phyloP scores from a whole-genome alignment of 2,797 vertebrate genomes.

The Telmatherina bonti region DNA sequence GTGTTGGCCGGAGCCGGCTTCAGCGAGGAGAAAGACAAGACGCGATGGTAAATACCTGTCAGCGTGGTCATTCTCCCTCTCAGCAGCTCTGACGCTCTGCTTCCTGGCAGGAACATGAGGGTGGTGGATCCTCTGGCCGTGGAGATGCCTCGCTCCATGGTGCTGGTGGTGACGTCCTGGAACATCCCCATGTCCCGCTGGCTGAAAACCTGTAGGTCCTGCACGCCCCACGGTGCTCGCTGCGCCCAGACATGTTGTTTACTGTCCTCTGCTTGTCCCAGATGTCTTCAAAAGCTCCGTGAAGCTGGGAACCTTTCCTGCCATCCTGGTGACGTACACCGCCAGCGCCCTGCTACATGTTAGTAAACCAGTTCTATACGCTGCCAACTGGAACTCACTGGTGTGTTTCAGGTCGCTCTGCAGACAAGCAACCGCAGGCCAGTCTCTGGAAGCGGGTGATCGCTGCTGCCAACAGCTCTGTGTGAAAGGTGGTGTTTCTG shows the following conservation, averaged over 20 bases:
- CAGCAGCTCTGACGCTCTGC: not conserved
- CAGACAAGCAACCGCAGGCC: too few relatives aligned
- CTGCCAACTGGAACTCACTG: too few relatives aligned
- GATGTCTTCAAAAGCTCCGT: constrained; percentile 92
- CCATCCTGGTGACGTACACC: constrained; percentile 91
- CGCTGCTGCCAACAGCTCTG: too few relatives aligned
- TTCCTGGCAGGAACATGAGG: constrained; percentile 84
- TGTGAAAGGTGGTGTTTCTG: too few relatives aligned
- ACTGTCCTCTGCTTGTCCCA: constrained; percentile 58
- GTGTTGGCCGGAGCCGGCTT: constrained; percentile 89
- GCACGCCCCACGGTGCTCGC: too few relatives aligned
- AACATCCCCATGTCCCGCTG: constrained; percentile 94
- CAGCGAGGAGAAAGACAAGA: constrained; percentile 87
- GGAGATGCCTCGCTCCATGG: constrained; percentile 93
- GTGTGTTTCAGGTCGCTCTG: too few relatives aligned
- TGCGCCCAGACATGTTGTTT: not conserved
- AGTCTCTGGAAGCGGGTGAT: too few relatives aligned
- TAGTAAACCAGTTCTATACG: constrained; percentile 61
- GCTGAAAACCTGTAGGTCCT: constrained; percentile 90
- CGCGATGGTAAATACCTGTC: constrained; percentile 78
- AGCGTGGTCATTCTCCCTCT: not conserved
- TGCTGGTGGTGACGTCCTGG: constrained; percentile 92
- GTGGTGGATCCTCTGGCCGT: constrained; percentile 89
- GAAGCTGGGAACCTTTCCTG: constrained; percentile 89
- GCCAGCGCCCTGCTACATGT: constrained; percentile 92